Evolutionary conservation across 2,797 vertebrate genomes (phyloP).

Genomic region (Enteromius fasciolatus): DNA sequence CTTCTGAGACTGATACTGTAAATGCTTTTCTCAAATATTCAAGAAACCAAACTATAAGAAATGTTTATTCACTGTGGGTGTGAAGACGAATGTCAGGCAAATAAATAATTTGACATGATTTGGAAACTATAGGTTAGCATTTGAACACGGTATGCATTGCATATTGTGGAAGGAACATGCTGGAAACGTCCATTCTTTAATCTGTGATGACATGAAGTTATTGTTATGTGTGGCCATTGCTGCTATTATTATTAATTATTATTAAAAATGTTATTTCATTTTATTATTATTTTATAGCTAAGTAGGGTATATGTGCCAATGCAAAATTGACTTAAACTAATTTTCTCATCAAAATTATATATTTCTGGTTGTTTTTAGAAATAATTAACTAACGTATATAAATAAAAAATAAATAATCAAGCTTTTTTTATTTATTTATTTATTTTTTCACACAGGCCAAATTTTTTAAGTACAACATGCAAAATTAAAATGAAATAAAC

Average conservation of each 20-base stretch:
- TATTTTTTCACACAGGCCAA: not conserved
- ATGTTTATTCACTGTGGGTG: constrained; percentile 7
- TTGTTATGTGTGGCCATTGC: not conserved
- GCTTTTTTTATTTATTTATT: too few species aligned
- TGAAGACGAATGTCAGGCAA: not conserved
- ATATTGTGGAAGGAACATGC: not conserved
- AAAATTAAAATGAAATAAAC: not conserved
- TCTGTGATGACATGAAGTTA: constrained; percentile 15
- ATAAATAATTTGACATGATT: not conserved
- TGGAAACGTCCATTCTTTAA: not conserved
- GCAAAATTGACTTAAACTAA: not conserved
- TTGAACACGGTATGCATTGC: not conserved
- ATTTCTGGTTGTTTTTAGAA: not conserved
- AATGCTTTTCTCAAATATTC: not conserved
- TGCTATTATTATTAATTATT: not conserved
- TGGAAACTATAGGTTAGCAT: not conserved
- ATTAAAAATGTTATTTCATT: too few species aligned
- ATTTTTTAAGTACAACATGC: not conserved
- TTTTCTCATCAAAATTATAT: not conserved
- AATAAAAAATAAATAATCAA: not conserved
- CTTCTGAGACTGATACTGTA: not conserved
- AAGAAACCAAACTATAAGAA: not conserved
- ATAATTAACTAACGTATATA: not conserved
- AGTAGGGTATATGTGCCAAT: not conserved
- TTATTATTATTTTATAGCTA: not conserved